These are phyloP conservation scores for Dinomys branickii DNA, from an alignment of 2,113 vertebrate species.

Conservation along the genomic window DNA sequence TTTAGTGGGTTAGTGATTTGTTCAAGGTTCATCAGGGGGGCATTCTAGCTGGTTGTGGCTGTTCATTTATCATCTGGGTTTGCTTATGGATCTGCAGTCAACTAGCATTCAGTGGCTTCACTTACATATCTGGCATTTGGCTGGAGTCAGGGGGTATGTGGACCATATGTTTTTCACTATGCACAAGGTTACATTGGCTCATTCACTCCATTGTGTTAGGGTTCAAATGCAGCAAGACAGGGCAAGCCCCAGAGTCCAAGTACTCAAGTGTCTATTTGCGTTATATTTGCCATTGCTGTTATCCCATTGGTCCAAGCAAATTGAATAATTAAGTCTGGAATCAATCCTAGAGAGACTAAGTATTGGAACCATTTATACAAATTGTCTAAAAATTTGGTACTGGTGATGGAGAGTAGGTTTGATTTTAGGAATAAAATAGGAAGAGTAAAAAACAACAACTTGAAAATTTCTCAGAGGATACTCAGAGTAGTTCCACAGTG, in stretches of 20 bases:
- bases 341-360: background rate
- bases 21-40: background rate
- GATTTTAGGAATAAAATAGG: background rate
- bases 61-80: background rate
- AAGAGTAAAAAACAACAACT: background rate
- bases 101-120: background rate
- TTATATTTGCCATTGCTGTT: background rate
- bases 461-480: background rate
- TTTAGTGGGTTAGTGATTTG: background rate
- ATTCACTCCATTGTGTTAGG: background rate
- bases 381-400: background rate
- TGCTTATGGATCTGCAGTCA: background rate
- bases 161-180: background rate
- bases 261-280: background rate
- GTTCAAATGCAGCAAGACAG: background rate
- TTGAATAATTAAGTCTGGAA: background rate
- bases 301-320: background rate
- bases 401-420: background rate
- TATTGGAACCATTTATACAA: background rate
- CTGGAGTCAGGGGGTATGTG: background rate
- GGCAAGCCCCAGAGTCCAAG: background rate
- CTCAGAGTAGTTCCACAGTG: background rate
- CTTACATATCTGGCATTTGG: background rate
- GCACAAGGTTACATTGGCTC: background rate
- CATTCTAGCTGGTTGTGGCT: background rate